These are phyloP conservation scores for Ditylenchus weischeri DNA, from an alignment of 2,888 invertebrate species.

Conservation along the genomic window DNA sequence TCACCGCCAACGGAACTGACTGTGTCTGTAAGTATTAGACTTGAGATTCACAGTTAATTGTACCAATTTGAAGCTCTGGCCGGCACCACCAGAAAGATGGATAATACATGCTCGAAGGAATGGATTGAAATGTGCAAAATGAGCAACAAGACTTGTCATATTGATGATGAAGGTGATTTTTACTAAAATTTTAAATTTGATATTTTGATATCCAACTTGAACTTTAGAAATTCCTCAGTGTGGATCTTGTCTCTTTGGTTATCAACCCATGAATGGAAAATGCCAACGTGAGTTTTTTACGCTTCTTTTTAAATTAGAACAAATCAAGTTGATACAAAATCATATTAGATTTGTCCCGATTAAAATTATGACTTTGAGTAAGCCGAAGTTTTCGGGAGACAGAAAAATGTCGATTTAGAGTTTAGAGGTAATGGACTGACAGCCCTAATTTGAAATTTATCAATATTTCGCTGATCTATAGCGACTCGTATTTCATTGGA, in stretches of 20 bases:
- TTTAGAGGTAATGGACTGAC: too few relatives aligned
- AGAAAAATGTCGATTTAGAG: too few relatives aligned
- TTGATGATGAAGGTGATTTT: conserved; percentile 44
- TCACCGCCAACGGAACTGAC: conserved; percentile 44
- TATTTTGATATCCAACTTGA: too few relatives aligned
- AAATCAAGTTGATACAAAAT: too few relatives aligned
- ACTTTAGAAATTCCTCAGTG: conserved; percentile 49
- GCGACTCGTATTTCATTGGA: not conserved
- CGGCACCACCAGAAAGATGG: not conserved
- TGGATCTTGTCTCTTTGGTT: conserved; percentile 50
- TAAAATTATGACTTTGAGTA: too few relatives aligned
- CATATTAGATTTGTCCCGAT: too few relatives aligned
- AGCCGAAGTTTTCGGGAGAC: too few relatives aligned
- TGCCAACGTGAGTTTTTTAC: conserved; percentile 42
- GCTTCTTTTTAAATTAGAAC: not conserved
- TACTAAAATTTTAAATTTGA: too few relatives aligned
- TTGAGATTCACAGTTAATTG: too few relatives aligned
- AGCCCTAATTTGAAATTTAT: too few relatives aligned
- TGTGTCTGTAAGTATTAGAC: conserved; percentile 32
- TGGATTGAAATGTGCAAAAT: conserved; percentile 47
- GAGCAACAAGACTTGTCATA: conserved; percentile 52
- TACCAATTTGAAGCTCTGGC: too few relatives aligned
- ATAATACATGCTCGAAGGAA: conserved; percentile 31
- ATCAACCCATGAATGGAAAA: conserved; percentile 50
- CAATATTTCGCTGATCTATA: not conserved